phyloP scores from a whole-genome alignment of 92 coral and sea anemone genomes.

The Actinostola sp. region DNA sequence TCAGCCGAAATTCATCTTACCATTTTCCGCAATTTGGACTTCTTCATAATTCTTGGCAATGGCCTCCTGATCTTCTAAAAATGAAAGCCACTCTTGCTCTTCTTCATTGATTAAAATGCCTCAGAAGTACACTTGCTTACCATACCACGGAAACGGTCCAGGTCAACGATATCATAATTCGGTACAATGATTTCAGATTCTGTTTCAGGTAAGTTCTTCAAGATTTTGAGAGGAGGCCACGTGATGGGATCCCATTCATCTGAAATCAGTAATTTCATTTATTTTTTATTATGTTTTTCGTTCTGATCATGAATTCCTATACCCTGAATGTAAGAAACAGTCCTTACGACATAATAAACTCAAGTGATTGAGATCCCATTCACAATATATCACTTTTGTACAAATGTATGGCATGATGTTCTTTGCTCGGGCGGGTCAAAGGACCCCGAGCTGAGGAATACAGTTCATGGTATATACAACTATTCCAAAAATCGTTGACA shows the following conservation, averaged over 20 bases:
- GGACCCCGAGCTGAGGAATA: no score
- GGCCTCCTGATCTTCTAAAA: constrained; percentile 30
- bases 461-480: no score
- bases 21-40: no score
- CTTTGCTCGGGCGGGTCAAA: no score
- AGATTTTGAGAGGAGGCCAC: constrained; percentile 34
- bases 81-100: constrained; percentile 37
- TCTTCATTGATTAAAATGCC: constrained; percentile 44
- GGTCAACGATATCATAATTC: constrained; percentile 39
- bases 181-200: constrained; percentile 46
- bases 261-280: neutral
- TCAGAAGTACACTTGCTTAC: constrained; percentile 45
- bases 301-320: neutral
- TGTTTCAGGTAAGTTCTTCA: constrained; percentile 6
- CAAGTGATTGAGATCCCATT: no score
- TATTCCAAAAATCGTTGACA: no score
- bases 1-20: no score
- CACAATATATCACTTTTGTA: no score
- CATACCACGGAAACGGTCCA: constrained; percentile 44
- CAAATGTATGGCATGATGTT: no score
- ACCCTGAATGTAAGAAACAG: neutral
- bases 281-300: neutral
- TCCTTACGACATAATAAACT: no score
- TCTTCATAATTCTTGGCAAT: constrained; percentile 12
- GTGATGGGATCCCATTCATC: constrained; percentile 19